Conservation (phyloP, 2,113 vertebrate species). For the Larimichthys crocea region DNA sequence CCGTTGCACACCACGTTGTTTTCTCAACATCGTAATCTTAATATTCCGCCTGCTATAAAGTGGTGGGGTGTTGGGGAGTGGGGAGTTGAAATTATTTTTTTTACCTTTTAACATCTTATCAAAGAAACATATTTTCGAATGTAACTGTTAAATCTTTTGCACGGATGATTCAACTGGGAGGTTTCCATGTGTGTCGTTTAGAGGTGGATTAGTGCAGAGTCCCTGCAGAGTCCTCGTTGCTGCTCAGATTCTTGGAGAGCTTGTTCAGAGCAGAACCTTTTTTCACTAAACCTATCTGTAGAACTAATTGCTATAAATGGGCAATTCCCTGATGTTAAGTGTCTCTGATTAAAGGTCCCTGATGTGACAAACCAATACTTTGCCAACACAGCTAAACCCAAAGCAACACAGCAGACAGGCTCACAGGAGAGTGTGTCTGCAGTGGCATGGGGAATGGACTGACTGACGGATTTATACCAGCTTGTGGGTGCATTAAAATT, state of each 20-base stretch:
- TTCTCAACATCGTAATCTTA: too few species aligned
- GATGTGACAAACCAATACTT: neutral
- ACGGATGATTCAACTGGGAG: neutral
- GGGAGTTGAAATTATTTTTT: too few species aligned
- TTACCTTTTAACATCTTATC: too few species aligned
- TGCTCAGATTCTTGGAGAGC: neutral
- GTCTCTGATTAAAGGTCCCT: neutral
- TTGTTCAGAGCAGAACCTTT: neutral
- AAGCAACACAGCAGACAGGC: neutral
- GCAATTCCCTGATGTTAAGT: neutral
- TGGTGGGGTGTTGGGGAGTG: too few species aligned
- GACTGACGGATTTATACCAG: neutral
- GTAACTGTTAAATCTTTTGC: neutral
- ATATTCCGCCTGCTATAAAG: too few species aligned
- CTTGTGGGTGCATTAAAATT: constrained; percentile 28
- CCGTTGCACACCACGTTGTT: too few species aligned
- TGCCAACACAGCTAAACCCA: neutral
- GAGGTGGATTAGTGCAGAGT: neutral
- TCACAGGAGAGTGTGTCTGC: neutral
- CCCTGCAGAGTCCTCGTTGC: neutral
- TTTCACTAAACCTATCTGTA: neutral
- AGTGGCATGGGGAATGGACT: neutral
- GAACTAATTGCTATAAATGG: neutral
- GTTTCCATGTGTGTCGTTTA: neutral
- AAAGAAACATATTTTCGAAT: neutral